Percentiles rank a stretch among this genome's conserved stretches.
Evolutionary conservation across 2,888 invertebrate species (phyloP).

Genomic region (Drosophila suboccidentalis): DNA sequence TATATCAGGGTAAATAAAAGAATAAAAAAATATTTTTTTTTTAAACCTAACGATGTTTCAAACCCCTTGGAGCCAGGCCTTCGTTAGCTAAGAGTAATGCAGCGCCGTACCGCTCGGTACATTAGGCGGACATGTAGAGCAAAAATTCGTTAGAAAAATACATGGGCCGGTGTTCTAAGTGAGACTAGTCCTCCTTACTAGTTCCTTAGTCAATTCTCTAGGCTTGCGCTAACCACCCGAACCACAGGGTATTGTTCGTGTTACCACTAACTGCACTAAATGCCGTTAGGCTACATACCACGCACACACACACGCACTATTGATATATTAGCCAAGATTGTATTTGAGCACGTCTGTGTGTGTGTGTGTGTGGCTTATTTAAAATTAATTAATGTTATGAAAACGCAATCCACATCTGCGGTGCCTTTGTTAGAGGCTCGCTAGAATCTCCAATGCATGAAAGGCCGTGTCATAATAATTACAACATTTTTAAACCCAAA

Average conservation of each 20-base stretch:
- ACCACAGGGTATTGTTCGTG: constrained; percentile 65
- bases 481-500: constrained; percentile 27
- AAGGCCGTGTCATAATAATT: constrained; percentile 43
- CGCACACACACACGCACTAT: constrained; percentile 7
- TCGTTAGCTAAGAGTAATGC: too few relatives aligned
- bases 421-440: constrained; percentile 61
- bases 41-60: too few relatives aligned
- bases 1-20: too few relatives aligned
- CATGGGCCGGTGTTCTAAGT: too few relatives aligned
- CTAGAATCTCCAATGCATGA: constrained; percentile 28
- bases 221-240: too few relatives aligned
- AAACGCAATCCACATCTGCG: constrained; percentile 66
- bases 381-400: constrained; percentile 77
- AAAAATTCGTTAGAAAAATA: too few relatives aligned
- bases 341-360: constrained; percentile 7
- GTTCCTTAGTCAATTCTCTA: too few relatives aligned
- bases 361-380: constrained; percentile 37
- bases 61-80: too few relatives aligned
- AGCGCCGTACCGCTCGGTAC: too few relatives aligned
- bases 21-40: too few relatives aligned
- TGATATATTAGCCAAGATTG: constrained; percentile 62
- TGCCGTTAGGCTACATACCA: constrained; percentile 54
- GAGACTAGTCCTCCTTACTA: too few relatives aligned
- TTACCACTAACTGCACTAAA: constrained; percentile 51
- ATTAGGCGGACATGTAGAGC: too few relatives aligned